Conservation (phyloP, 2,888 invertebrate species). For the Tipula confusa region DNA sequence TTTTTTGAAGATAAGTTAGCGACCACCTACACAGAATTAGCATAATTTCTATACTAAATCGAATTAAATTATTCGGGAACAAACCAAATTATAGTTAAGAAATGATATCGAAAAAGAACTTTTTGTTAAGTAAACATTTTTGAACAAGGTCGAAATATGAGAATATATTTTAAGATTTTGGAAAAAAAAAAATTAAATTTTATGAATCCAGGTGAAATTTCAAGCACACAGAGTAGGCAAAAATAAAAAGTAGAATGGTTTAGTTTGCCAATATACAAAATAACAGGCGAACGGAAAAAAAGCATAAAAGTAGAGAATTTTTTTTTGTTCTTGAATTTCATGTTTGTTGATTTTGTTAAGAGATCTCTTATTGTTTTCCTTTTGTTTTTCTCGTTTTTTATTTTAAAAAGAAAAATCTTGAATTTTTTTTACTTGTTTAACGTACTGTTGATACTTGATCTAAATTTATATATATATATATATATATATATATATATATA, state of each 20-base stretch:
- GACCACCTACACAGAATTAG: no score
- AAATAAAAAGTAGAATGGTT: neutral
- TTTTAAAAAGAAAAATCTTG: neutral
- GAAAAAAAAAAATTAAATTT: neutral
- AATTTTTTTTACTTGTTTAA: neutral
- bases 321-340: neutral
- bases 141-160: neutral
- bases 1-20: no score
- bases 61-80: neutral
- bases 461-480: conserved; percentile 8
- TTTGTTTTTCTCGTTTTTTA: neutral
- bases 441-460: conserved; percentile 20
- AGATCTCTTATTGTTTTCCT: conserved; percentile 20
- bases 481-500: neutral
- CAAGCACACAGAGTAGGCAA: neutral
- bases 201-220: neutral
- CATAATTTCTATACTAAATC: neutral
- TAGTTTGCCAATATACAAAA: neutral
- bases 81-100: neutral
- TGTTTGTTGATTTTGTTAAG: neutral
- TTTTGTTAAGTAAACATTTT: neutral
- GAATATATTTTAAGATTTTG: neutral
- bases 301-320: neutral
- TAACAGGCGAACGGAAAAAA: neutral
- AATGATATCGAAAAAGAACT: neutral